Evolutionary conservation across 35 echinoderm and acorn worm genomes (phyloP), one percentile per base, ranked within the genome.

Genomic region (Nesometra sesokonis): DNA sequence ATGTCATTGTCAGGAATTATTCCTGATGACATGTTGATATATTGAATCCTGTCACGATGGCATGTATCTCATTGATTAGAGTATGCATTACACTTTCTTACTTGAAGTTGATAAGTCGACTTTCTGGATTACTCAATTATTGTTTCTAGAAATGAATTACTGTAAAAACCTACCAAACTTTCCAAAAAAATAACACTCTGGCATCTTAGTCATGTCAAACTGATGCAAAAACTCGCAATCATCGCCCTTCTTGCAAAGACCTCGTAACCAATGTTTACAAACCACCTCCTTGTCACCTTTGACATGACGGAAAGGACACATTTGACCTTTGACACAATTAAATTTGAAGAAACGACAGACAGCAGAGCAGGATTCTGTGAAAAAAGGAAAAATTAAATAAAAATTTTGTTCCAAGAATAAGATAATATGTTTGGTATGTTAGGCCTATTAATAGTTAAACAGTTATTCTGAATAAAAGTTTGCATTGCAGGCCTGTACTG

Each of bases 201-300:
- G 96, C 96, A 99, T 99, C 77, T 99, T 99, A 32, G 89, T 91
- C 96, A 99, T 99, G 46, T 99, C 95, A 87, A 90, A 99, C 84
- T 99, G 92, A 47, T 99, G 96, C 17, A 99, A 88, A 32, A 99
- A 99, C 88, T 99, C 96, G 83, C 96, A 99, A 29, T 99, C 92
- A 35, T 99, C 96, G 57, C 96, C 96, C 67, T 99, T 99, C 86
- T 99, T 99, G 86, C 96, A 99, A 0, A 99, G 82, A n/a, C 96
- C 96, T 57, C 96, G 84, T 21, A 99, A 80, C 96, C 96, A 99
- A 92, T 99, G 96, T 57, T 99, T 99, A 84, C 96, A 99, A 5
- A 99, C 96, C 30, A 99, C 90, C 36, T 84, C 84, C 85, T 93
- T 99, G 35, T 99, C 96, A 33, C 96, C 96, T 84, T 86, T 87